Base-by-base conservation (phyloP, 2,797 vertebrate genomes). In the Mycteria americana region DNA sequence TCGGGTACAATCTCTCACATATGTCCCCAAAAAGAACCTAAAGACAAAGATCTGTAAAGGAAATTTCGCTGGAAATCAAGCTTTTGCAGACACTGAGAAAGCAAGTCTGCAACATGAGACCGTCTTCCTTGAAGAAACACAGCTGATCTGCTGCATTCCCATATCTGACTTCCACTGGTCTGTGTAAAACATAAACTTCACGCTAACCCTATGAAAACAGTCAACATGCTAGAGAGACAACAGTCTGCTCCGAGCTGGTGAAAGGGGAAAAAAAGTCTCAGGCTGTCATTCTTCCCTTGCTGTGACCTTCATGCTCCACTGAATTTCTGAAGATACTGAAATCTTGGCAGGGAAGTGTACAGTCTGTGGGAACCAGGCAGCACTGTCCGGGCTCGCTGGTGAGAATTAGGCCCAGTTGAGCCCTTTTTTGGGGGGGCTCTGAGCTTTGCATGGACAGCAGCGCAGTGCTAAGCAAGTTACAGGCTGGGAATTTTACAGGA, bases 331-430 rank as follows among this genome's bases (percentile, higher is more conserved):
- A 98, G 98, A 98, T 97, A 97, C 96, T 95, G 94, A 96, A 96
- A 96, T 97, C 97, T 98, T 98, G 98, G 97, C 98, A 98, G 97
- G 97, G 94, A 97, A 97, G 94, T 92, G 86, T 95, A 86, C 93
- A 93, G 97, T 96, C 96, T 98, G 98, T 98, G 98, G 97, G 98
- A 98, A 98, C 92, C 87, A 94, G 93, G 96, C 96, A 95, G 91
- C 1, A 25, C 95, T 31, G 67, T 51, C 88, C 43, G 4, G 69
- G 91, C 75, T 91, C 2, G 1, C 92, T 89, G 96, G 43, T 75
- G 77, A 96, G 95, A 97, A 91, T 85, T 67, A 80, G 93, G 94
- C 57, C 92, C 88, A 72, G 89, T 24, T 5, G 4, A 88, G 69
- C 69, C 59, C 85, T 89, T 89, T 75, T 68, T 73, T 4, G 6